A percentile compares a stretch with the other conserved stretches of the same genome.
phyloP scores from a whole-genome alignment of 2,797 vertebrate genomes.

The Eospalax fontanierii region DNA sequence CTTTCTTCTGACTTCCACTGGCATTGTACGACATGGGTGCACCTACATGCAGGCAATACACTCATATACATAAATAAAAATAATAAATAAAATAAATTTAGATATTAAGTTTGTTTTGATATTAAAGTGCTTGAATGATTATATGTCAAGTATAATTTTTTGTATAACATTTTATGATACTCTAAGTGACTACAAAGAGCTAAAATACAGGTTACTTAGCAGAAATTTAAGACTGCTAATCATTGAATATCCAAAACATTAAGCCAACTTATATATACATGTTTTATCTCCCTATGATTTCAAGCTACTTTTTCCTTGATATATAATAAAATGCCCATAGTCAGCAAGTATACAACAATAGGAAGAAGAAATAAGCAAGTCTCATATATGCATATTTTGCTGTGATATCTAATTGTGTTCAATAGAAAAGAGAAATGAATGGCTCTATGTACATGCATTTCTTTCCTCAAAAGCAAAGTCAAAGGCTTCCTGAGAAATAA shows the following conservation, averaged over 20 bases:
- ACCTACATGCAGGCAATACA: too few species aligned
- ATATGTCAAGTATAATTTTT: neutral
- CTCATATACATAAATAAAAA: too few species aligned
- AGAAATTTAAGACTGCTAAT: constrained; percentile 50
- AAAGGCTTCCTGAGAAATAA: neutral
- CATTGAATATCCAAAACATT: constrained; percentile 14
- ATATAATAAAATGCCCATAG: neutral
- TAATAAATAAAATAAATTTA: too few species aligned
- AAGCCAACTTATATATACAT: neutral
- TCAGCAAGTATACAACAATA: neutral
- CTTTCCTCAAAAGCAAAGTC: neutral
- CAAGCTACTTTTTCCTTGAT: neutral
- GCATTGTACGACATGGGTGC: too few species aligned
- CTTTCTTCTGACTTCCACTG: too few species aligned
- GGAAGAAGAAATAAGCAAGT: neutral
- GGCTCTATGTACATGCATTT: neutral
- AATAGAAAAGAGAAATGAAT: neutral
- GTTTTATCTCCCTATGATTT: constrained; percentile 24
- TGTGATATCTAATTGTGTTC: neutral
- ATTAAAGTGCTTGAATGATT: constrained; percentile 25
- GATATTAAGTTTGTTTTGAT: neutral
- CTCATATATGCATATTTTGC: too few species aligned
- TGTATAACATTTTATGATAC: constrained; percentile 56
- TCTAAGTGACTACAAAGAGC: constrained; percentile 21
- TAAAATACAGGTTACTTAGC: constrained; percentile 59